phyloP scores from a whole-genome alignment of 1,140 invertebrate species.

The Trinorchestia longiramus region DNA sequence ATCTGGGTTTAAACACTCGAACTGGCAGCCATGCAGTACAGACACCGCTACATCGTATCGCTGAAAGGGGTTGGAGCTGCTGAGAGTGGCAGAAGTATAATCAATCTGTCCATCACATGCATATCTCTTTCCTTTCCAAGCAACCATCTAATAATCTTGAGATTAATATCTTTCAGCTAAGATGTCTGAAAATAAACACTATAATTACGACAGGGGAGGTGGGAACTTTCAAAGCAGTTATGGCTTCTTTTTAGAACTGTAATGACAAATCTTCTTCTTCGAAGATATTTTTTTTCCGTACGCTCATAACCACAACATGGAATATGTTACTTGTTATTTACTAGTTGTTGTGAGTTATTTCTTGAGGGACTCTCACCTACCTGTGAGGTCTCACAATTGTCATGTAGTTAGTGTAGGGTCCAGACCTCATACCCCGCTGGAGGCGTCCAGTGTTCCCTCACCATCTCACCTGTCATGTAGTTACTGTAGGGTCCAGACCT shows the following conservation, averaged over 20 bases:
- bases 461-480: not conserved
- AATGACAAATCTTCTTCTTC: too few relatives aligned
- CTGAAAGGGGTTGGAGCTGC: too few relatives aligned
- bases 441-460: constrained; percentile 2
- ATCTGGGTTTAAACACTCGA: too few relatives aligned
- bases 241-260: too few relatives aligned
- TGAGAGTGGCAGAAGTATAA: not conserved
- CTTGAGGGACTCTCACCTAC: too few relatives aligned
- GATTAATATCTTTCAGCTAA: not conserved
- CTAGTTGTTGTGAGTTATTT: too few relatives aligned
- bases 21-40: too few relatives aligned
- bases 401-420: not conserved
- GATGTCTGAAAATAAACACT: not conserved
- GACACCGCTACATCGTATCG: too few relatives aligned
- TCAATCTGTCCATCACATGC: not conserved
- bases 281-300: not conserved
- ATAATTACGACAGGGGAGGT: not conserved
- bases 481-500: not conserved
- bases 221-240: not conserved
- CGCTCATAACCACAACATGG: not conserved
- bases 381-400: too few relatives aligned
- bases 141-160: not conserved
- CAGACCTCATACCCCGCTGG: not conserved
- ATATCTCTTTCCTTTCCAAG: not conserved
- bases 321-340: not conserved